Percentiles rank a stretch among this genome's conserved stretches.
Conservation (phyloP, 2,113 vertebrate genomes). For the Chrysemys picta region DNA sequence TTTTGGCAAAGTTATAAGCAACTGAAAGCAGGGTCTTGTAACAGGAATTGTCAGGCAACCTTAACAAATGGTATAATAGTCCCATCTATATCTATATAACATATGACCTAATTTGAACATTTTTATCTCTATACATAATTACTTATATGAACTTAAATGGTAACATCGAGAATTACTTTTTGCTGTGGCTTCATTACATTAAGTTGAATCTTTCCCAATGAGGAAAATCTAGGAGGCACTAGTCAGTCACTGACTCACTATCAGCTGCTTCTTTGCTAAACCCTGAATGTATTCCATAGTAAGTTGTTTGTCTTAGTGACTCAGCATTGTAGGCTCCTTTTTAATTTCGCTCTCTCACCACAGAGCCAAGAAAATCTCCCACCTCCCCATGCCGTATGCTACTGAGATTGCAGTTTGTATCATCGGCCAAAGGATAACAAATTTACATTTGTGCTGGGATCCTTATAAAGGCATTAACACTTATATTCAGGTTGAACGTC, state of each 20-base stretch:
- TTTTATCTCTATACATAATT: slow-evolving; percentile 76
- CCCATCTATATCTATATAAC: background rate
- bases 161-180: slow-evolving; percentile 64
- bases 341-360: slow-evolving; percentile 83
- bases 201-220: slow-evolving; percentile 74
- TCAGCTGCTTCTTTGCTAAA: slow-evolving; percentile 81
- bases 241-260: slow-evolving; percentile 82
- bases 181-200: slow-evolving; percentile 64
- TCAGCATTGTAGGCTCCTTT: slow-evolving; percentile 88
- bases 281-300: slow-evolving; percentile 84
- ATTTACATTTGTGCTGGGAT: slow-evolving; percentile 79
- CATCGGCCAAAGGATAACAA: slow-evolving; percentile 81
- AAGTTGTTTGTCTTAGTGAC: slow-evolving; percentile 84
- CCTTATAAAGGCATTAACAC: slow-evolving; percentile 84
- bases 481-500: slow-evolving; percentile 83
- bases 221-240: slow-evolving; percentile 78
- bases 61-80: fast-evolving
- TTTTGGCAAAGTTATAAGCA: background rate
- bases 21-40: background rate
- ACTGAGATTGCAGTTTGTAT: slow-evolving; percentile 80
- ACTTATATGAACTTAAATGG: slow-evolving; percentile 73
- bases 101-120: slow-evolving; percentile 49
- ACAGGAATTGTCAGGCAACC: background rate
- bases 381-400: slow-evolving; percentile 84
- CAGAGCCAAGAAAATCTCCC: slow-evolving; percentile 84